Evolutionary conservation across 2,888 invertebrate genomes (phyloP).

Genomic region (Dromius quadrimaculatus): DNA sequence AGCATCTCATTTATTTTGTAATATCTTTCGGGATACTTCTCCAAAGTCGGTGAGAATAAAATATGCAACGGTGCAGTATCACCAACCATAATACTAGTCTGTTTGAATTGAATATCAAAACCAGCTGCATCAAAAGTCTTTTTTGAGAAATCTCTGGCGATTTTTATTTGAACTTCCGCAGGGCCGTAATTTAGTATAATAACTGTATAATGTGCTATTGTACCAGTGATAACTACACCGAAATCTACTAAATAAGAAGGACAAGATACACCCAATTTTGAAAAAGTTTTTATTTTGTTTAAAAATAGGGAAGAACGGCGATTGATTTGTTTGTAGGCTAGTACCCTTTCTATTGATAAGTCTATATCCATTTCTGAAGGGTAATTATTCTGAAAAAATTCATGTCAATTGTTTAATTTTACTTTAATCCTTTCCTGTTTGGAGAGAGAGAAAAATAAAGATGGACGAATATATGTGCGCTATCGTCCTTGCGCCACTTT

Average conservation of each 20-base stretch:
- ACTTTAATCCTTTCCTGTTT: too few relatives aligned
- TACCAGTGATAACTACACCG: conserved; percentile 69
- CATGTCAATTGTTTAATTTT: too few relatives aligned
- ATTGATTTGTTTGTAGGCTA: conserved; percentile 67
- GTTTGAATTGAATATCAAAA: conserved; percentile 61
- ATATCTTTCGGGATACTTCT: conserved; percentile 65
- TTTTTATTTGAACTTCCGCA: background rate
- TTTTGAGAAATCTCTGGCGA: conserved; percentile 53
- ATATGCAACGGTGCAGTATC: conserved; percentile 69
- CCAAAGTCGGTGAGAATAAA: conserved; percentile 68
- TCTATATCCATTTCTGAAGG: conserved; percentile 73
- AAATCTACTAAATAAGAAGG: conserved; percentile 71
- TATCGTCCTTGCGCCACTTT: too few relatives aligned
- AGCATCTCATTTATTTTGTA: conserved; percentile 64
- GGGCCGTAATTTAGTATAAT: conserved; percentile 72
- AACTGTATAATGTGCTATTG: conserved; percentile 66
- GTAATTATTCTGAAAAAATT: conserved; percentile 65
- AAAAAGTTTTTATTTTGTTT: background rate
- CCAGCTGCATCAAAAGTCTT: conserved; percentile 58
- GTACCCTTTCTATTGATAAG: conserved; percentile 71
- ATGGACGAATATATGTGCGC: too few relatives aligned
- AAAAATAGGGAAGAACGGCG: background rate
- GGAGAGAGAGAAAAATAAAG: too few relatives aligned
- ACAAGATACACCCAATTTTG: background rate
- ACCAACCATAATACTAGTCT: conserved; percentile 67